These are phyloP conservation scores for Aphidius colemani DNA, from an alignment of 2,888 invertebrate genomes.

Conservation along the genomic window DNA sequence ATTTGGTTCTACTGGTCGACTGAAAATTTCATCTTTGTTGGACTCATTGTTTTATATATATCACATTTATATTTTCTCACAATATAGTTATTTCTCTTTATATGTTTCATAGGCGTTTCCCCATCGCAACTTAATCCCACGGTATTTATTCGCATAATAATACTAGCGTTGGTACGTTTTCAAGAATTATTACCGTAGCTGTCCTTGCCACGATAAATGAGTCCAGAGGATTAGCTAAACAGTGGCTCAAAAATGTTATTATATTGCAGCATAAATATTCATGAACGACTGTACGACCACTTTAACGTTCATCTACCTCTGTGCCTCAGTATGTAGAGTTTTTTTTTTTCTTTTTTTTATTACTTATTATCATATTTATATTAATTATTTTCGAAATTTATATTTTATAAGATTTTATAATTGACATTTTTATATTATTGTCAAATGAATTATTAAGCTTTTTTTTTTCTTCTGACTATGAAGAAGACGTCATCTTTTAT, in stretches of 20 bases:
- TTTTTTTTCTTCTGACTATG: too few relatives aligned
- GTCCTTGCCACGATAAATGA: constrained; percentile 61
- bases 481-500: too few relatives aligned
- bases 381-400: too few relatives aligned
- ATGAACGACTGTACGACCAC: constrained; percentile 46
- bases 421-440: too few relatives aligned
- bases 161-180: constrained; percentile 58
- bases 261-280: constrained; percentile 61
- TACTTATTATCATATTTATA: too few relatives aligned
- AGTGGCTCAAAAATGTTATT: constrained; percentile 62
- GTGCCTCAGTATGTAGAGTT: constrained; percentile 24
- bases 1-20: constrained; percentile 17
- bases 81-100: constrained; percentile 29
- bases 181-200: constrained; percentile 56
- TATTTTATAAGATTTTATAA: too few relatives aligned
- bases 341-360: constrained; percentile 7
- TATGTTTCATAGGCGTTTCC: constrained; percentile 40
- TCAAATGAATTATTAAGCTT: too few relatives aligned
- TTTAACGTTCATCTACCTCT: constrained; percentile 38
- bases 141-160: constrained; percentile 59
- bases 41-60: constrained; percentile 6
- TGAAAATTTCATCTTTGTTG: constrained; percentile 25
- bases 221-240: constrained; percentile 61
- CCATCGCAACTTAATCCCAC: constrained; percentile 51
- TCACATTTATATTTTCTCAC: constrained; percentile 17